These are phyloP conservation scores for Mastomys natalensis DNA, from an alignment of 2,113 vertebrate species.

Conservation along the genomic window DNA sequence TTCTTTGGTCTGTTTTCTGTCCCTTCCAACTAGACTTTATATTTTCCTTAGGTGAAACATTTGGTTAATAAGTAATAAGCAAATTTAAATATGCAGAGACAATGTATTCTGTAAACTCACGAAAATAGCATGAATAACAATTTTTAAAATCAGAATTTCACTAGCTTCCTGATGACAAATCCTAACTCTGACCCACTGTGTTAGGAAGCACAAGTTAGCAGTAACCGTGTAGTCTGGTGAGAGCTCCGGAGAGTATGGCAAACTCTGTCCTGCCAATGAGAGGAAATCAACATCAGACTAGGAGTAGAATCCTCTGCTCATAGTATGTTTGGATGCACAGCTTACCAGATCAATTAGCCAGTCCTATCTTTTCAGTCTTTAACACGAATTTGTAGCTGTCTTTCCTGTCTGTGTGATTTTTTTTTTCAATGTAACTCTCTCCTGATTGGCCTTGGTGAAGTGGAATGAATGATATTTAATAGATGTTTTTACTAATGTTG, in stretches of 20 bases:
- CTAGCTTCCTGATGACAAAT: neutral
- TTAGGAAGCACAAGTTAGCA: fast-evolving
- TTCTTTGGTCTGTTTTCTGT: neutral
- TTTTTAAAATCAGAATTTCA: neutral
- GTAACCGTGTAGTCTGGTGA: neutral
- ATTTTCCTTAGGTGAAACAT: neutral
- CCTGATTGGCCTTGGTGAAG: neutral
- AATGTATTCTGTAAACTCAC: neutral
- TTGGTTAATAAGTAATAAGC: neutral
- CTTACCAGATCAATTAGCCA: neutral
- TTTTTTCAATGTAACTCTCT: neutral
- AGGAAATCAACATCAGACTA: neutral
- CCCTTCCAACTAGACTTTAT: neutral
- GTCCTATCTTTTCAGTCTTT: neutral
- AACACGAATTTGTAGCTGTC: neutral
- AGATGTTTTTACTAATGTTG: neutral
- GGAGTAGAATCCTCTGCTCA: neutral
- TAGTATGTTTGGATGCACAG: neutral
- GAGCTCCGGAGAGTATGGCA: neutral
- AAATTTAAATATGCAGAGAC: neutral
- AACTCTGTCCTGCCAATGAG: neutral
- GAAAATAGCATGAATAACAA: neutral
- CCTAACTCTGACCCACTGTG: neutral
- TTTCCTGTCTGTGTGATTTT: neutral
- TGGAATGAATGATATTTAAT: neutral